phyloP scores from a whole-genome alignment of 2,113 vertebrate genomes.

The Hydropotes inermis region DNA sequence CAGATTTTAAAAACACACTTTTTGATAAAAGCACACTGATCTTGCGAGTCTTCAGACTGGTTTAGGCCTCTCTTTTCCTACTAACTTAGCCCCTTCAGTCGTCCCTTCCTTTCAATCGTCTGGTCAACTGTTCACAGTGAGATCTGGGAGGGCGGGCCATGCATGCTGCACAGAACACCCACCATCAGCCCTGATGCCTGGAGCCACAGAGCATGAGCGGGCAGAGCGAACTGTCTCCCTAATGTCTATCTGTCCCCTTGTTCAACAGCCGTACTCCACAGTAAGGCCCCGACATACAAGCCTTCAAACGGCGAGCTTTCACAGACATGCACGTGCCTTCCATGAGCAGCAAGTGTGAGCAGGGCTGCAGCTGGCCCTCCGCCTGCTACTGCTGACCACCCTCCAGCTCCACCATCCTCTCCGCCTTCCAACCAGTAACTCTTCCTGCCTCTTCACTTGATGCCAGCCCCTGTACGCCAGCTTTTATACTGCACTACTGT shows the following conservation, averaged over 20 bases:
- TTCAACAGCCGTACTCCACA: background rate
- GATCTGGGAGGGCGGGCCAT: accelerated
- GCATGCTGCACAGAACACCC: background rate
- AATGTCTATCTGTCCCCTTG: background rate
- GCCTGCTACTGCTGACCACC: accelerated
- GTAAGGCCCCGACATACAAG: background rate
- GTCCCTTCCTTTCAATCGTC: background rate
- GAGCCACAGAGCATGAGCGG: background rate
- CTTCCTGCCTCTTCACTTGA: background rate
- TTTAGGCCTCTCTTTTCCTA: background rate
- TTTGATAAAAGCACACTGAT: background rate
- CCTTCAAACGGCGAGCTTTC: background rate
- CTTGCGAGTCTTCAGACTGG: background rate
- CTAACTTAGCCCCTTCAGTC: background rate
- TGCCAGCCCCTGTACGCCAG: background rate
- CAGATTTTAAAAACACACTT: background rate
- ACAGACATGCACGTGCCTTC: background rate
- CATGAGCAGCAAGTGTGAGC: accelerated
- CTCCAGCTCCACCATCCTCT: background rate
- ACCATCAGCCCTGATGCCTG: background rate
- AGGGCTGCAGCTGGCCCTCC: background rate
- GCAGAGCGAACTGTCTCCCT: background rate
- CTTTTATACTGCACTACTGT: background rate
- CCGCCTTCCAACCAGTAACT: background rate
- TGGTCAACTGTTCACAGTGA: background rate